Percentiles rank a stretch among this genome's conserved stretches.
Conservation (phyloP, 2,888 invertebrate species). For the Machimus rusticus region DNA sequence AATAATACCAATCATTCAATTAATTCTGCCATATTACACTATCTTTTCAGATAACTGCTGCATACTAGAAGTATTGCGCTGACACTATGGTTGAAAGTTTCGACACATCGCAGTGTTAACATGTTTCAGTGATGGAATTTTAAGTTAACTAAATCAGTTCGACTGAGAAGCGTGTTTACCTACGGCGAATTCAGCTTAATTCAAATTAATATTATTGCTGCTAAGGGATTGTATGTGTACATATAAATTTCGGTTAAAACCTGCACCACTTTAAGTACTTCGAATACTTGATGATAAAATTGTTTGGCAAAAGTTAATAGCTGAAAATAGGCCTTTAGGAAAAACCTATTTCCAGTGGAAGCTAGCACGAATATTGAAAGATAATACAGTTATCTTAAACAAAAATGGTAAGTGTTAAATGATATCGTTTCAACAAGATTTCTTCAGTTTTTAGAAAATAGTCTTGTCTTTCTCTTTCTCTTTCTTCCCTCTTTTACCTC, state of each 20-base stretch:
- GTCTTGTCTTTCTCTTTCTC: background rate
- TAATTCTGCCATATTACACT: background rate
- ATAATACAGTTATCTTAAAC: background rate
- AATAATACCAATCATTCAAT: background rate
- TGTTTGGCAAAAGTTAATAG: constrained; percentile 5
- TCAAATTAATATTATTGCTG: constrained; percentile 20
- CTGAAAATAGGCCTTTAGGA: constrained; percentile 19
- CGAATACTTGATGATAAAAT: background rate
- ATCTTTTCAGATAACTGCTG: constrained; percentile 20
- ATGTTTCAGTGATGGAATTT: background rate
- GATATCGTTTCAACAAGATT: background rate
- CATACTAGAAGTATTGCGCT: background rate
- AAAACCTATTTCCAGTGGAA: background rate
- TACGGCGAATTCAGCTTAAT: background rate
- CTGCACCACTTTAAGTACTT: background rate
- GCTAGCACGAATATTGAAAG: background rate
- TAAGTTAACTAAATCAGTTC: background rate
- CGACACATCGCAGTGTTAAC: background rate
- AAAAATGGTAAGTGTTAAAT: constrained; percentile 36
- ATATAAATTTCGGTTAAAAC: background rate
- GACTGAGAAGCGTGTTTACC: background rate
- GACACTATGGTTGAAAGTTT: background rate
- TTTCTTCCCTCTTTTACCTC: background rate
- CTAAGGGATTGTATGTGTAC: background rate
- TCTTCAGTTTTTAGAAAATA: background rate